These are phyloP conservation scores for Aphaenogaster rudis DNA, from an alignment of 1,140 invertebrate species.

Conservation along the genomic window DNA sequence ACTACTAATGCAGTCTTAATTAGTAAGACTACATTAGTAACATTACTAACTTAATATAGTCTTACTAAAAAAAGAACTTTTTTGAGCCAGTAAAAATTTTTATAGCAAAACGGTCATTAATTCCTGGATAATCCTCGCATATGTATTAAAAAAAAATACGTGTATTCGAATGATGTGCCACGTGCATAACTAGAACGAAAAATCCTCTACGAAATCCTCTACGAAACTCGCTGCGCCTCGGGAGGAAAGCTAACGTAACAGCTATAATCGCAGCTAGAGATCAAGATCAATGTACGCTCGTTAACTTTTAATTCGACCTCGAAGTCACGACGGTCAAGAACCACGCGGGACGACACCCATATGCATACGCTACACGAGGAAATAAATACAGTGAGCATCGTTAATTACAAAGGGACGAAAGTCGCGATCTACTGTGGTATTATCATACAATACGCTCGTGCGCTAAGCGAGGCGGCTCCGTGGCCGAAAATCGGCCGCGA, in stretches of 20 bases:
- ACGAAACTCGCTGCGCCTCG: background rate
- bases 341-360: constrained; percentile 12
- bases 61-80: no score
- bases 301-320: constrained; percentile 42
- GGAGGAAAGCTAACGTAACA: constrained; percentile 2
- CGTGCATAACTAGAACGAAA: constrained; percentile 33
- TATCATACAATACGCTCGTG: constrained; percentile 1
- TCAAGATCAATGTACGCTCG: constrained; percentile 38
- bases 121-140: no score
- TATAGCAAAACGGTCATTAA: no score
- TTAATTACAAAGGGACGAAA: constrained; percentile 21
- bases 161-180: constrained; percentile 16
- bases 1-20: no score
- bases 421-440: constrained; percentile 26
- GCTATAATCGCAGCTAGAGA: constrained; percentile 25
- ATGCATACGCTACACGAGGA: constrained; percentile 24
- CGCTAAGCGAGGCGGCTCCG: background rate
- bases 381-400: constrained; percentile 59
- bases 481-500: constrained; percentile 1
- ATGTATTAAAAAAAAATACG: background rate
- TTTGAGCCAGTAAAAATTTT: no score
- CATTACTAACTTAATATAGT: no score
- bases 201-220: background rate
- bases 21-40: no score
- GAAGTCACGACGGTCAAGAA: constrained; percentile 7